phyloP scores from a whole-genome alignment of 2,888 invertebrate genomes.

The Drosophila diplacantha region DNA sequence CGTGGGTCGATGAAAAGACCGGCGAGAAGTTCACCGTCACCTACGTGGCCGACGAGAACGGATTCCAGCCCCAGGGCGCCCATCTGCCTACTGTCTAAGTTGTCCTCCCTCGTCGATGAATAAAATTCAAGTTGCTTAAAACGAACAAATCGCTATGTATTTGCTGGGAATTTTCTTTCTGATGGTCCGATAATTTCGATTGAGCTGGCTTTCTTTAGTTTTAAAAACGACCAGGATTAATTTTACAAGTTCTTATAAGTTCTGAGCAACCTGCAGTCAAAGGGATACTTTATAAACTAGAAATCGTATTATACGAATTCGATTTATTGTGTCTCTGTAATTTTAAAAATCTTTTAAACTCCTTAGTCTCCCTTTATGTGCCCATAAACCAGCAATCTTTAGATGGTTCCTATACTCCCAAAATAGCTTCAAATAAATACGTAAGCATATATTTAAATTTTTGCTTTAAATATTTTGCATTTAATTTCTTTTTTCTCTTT shows the following conservation, averaged over 20 bases:
- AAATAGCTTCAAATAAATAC: not conserved
- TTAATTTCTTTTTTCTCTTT: not conserved
- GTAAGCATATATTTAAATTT: too few relatives aligned
- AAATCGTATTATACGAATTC: too few relatives aligned
- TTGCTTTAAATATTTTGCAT: not conserved
- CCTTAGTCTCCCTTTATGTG: not conserved
- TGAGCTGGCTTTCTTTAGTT: not conserved
- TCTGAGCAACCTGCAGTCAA: too few relatives aligned
- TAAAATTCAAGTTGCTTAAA: constrained; percentile 17
- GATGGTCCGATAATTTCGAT: not conserved
- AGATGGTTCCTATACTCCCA: too few relatives aligned
- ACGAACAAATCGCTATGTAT: not conserved
- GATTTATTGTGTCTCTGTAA: too few relatives aligned
- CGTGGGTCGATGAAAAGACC: constrained; percentile 72
- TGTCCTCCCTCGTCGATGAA: constrained; percentile 4
- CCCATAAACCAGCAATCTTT: too few relatives aligned
- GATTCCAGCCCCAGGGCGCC: constrained; percentile 78
- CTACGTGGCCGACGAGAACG: constrained; percentile 76
- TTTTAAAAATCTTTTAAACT: not conserved
- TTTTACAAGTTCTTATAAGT: too few relatives aligned
- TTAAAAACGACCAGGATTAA: too few relatives aligned
- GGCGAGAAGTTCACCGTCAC: constrained; percentile 79
- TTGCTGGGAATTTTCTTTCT: not conserved
- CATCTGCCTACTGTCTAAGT: constrained; percentile 73
- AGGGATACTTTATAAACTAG: too few relatives aligned